Percentiles rank a stretch among this genome's conserved stretches.
Conservation (phyloP, 2,797 vertebrate species). For the Malurus leucopterus region DNA sequence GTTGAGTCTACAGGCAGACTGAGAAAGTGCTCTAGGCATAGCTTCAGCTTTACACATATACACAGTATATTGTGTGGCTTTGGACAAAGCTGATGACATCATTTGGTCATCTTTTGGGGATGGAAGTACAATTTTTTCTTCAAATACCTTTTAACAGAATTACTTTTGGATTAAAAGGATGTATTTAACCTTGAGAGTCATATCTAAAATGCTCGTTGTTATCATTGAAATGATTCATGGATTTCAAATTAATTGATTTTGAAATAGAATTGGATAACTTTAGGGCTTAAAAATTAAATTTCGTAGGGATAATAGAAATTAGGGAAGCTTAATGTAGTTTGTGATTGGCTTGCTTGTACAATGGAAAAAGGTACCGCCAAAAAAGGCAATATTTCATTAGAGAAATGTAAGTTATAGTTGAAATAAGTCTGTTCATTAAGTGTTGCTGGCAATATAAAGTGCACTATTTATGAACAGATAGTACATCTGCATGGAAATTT, state of each 20-base stretch:
- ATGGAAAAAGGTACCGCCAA: background rate
- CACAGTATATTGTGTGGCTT: accelerated
- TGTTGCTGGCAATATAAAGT: background rate
- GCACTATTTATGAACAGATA: background rate
- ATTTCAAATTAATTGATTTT: constrained; percentile 1
- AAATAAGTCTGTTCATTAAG: background rate
- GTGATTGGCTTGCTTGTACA: background rate
- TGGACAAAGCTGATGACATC: background rate
- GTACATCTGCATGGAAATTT: background rate
- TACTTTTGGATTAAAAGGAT: background rate
- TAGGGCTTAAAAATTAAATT: background rate
- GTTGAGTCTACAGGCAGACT: background rate
- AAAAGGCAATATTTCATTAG: background rate
- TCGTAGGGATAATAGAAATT: background rate
- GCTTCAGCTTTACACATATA: background rate
- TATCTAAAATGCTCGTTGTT: background rate
- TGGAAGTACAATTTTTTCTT: background rate
- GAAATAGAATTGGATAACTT: background rate
- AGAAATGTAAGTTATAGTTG: background rate
- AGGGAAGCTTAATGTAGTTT: background rate
- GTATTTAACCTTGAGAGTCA: background rate
- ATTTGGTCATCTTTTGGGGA: background rate
- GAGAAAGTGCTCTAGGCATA: background rate
- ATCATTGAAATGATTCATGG: background rate
- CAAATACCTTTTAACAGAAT: background rate